Base-by-base conservation (phyloP, 2,113 vertebrate species). In the Cyanistes caeruleus region DNA sequence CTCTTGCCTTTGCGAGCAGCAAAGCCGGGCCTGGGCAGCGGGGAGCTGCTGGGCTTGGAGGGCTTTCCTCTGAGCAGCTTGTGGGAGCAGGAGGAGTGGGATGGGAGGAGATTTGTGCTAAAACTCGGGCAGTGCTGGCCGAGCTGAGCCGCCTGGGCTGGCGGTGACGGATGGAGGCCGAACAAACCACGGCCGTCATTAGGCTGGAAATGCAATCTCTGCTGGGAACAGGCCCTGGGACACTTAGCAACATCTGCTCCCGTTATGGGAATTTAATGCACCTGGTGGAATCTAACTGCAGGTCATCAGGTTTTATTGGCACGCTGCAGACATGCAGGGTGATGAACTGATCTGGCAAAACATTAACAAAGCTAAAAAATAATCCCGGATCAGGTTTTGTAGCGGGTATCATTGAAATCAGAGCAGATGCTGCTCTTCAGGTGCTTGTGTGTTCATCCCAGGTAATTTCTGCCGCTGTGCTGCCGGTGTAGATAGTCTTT, bases 261-360 rank as follows among this genome's bases (percentile, higher is more conserved):
- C 1, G 81, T 96, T 87, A 79, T 94, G 97, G 97, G 97, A 88
- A 96, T 97, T 97, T 94, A 97, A 97, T 97, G 96, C 95, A 93
- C 96, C 95, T 96, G 96, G 94, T 90, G 37, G 96, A 74, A 91
- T 94, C 91, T 91, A 96, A 97, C 84, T 96, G 97, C 95, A 96
- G 95, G 95, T 93, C 95, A 97, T 90, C 96, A 84, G 96, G 72
- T 96, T 97, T 97, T 97, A 97, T 94, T 94, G 96, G 96, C 90
- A 48, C 6, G 27, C 86, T 46, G 82, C 88, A 94, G 95, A 85
- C 78, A 4, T 43, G 89, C 94, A 43, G 84, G 9, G 81, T 95
- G 97, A 97, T 97, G 96, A 43, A 97, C 90, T 67, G 96, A 92
- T 68, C 90, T 51, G 90, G 96, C 88, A 84, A 97, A 97, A 91